phyloP scores from a whole-genome alignment of 2,113 vertebrate genomes.

The Ctenomys sociabilis region DNA sequence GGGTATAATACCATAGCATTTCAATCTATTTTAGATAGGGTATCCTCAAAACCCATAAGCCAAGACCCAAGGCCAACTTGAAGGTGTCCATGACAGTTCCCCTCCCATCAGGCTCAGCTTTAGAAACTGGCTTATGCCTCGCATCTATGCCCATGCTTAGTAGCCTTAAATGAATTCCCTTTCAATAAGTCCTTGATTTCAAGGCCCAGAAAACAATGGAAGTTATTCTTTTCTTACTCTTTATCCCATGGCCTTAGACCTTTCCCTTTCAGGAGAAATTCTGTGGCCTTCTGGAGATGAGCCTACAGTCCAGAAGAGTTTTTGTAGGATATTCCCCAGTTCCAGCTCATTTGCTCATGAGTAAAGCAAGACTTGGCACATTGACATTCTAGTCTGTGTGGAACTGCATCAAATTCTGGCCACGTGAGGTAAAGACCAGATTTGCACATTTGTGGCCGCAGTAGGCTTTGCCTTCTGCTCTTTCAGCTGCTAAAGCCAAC shows the following conservation, averaged over 20 bases:
- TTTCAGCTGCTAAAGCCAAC: background rate
- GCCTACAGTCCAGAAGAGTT: background rate
- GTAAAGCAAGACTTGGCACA: background rate
- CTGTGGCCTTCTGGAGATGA: background rate
- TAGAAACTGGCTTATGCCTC: background rate
- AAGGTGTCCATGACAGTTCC: background rate
- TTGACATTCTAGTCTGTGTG: background rate
- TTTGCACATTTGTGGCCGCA: background rate
- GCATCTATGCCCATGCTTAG: background rate
- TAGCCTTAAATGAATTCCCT: background rate
- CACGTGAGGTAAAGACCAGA: background rate
- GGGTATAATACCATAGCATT: background rate
- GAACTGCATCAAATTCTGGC: background rate
- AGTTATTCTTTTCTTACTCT: background rate
- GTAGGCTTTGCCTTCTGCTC: background rate
- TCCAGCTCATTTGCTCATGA: background rate
- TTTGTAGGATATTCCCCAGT: background rate
- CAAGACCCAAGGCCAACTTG: background rate
- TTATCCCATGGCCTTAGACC: background rate
- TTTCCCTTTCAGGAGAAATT: background rate
- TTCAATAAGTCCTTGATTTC: background rate
- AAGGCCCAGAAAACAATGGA: background rate
- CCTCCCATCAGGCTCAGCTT: background rate
- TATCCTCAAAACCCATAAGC: background rate
- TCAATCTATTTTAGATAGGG: background rate